A percentile compares a stretch with the other conserved stretches of the same genome.
Evolutionary conservation across 2,888 invertebrate genomes (phyloP).

Genomic region (Lithophane ornitopus): DNA sequence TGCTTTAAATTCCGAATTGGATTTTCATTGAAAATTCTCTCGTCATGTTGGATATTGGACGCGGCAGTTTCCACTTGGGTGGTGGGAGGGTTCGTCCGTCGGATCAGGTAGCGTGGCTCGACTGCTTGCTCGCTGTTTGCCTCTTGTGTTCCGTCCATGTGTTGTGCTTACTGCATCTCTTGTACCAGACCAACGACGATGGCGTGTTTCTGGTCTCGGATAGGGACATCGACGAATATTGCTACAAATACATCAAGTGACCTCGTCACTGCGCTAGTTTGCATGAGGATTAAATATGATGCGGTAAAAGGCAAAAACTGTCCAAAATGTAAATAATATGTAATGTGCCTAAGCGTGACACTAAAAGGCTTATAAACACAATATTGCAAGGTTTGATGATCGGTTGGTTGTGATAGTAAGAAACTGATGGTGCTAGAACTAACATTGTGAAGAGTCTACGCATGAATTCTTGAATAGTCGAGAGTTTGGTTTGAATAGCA

Average conservation of each 20-base stretch:
- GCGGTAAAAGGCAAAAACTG: conserved; percentile 58
- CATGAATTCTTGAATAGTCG: conserved; percentile 46
- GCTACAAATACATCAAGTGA: conserved; percentile 80
- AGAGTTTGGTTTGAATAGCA: conserved; percentile 59
- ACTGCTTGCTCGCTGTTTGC: conserved; percentile 92
- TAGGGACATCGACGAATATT: conserved; percentile 83
- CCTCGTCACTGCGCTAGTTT: conserved; percentile 58
- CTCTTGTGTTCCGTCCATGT: conserved; percentile 92
- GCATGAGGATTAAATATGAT: conserved; percentile 64
- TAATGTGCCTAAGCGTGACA: conserved; percentile 54
- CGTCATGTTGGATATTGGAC: conserved; percentile 77
- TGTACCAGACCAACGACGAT: conserved; percentile 83
- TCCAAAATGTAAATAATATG: conserved; percentile 58
- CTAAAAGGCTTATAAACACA: conserved; percentile 35
- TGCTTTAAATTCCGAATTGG: conserved; percentile 85
- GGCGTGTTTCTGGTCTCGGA: conserved; percentile 75
- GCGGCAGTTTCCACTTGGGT: conserved; percentile 90
- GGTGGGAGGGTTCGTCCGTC: conserved; percentile 91
- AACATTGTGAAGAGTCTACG: conserved; percentile 47
- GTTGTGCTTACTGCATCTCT: conserved; percentile 92
- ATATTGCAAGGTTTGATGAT: conserved; percentile 43
- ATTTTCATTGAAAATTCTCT: conserved; percentile 76
- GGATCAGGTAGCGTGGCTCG: conserved; percentile 95
- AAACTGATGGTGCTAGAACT: conserved; percentile 67
- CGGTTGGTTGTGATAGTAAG: conserved; percentile 49